Conservation (phyloP, 2,113 vertebrate genomes). For the Typhlomys cinereus region DNA sequence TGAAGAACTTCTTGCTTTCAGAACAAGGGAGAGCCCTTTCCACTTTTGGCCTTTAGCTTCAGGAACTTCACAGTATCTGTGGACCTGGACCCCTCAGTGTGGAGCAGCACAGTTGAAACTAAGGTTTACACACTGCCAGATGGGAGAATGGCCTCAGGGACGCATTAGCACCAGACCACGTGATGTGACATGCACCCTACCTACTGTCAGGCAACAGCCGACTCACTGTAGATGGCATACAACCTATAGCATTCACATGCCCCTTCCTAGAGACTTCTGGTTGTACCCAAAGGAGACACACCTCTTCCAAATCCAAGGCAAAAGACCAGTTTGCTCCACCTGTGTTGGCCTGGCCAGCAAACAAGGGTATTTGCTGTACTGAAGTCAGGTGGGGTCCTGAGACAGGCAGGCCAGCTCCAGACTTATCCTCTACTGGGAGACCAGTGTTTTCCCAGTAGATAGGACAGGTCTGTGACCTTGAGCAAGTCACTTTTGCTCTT, state of each 20-base stretch:
- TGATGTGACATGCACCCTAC: not conserved
- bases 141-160: not conserved
- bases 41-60: not conserved
- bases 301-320: not conserved
- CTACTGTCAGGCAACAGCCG: too few species aligned
- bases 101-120: accelerated
- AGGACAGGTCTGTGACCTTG: not conserved
- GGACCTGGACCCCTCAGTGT: not conserved
- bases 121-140: not conserved
- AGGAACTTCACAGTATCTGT: not conserved
- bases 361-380: not conserved
- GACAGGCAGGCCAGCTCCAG: too few species aligned
- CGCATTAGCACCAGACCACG: accelerated
- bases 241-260: accelerated
- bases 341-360: too few species aligned
- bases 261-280: too few species aligned
- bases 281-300: not conserved
- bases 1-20: not conserved
- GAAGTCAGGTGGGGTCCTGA: not conserved
- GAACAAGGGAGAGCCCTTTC: not conserved
- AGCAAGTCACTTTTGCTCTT: not conserved
- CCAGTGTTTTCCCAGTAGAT: not conserved
- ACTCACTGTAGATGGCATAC: too few species aligned
- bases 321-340: not conserved
- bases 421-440: not conserved